phyloP scores from a whole-genome alignment of 2,888 invertebrate genomes.

The Bugula neritina region DNA sequence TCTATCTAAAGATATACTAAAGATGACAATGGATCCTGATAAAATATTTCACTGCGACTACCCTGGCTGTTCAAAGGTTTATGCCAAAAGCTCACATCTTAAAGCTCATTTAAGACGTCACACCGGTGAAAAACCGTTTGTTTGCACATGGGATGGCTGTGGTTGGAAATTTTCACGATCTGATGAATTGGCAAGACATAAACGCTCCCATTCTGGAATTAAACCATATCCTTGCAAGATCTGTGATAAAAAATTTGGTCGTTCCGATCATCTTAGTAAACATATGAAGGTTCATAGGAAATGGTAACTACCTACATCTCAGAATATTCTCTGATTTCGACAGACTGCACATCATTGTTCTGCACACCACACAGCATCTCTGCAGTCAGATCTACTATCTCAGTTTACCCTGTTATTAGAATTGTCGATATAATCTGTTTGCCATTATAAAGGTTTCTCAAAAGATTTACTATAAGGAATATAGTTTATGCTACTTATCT shows the following conservation, averaged over 20 bases:
- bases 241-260: constrained; percentile 81
- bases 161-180: constrained; percentile 89
- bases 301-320: constrained; percentile 30
- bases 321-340: not conserved
- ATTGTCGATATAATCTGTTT: too few species aligned
- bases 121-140: constrained; percentile 66
- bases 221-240: constrained; percentile 85
- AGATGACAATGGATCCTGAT: constrained; percentile 34
- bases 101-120: constrained; percentile 91
- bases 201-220: constrained; percentile 87
- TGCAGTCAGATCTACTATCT: not conserved
- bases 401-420: not conserved
- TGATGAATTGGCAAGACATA: constrained; percentile 85
- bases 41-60: constrained; percentile 62
- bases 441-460: too few species aligned
- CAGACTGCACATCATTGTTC: not conserved
- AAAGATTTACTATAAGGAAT: too few species aligned
- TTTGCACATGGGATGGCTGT: constrained; percentile 65
- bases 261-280: constrained; percentile 88
- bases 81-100: constrained; percentile 93
- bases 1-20: not conserved
- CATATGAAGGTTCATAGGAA: constrained; percentile 65
- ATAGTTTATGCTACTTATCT: too few species aligned
- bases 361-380: not conserved
- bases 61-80: constrained; percentile 76